Conservation (phyloP, 2,113 vertebrate genomes). For the Labeo rohita region DNA sequence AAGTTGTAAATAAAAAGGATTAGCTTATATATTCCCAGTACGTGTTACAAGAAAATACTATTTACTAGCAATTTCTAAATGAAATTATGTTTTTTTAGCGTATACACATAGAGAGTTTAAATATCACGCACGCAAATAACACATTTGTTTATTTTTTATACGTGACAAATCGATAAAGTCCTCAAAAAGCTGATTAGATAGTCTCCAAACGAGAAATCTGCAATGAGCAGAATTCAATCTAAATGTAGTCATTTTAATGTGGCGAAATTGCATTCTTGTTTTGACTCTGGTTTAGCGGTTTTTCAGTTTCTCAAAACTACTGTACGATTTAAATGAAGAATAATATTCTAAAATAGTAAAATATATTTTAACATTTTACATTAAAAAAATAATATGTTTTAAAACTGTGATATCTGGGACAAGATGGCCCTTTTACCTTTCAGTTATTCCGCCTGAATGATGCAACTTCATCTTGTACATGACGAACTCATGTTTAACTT, state of each 20-base stretch:
- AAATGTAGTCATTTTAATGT: background rate
- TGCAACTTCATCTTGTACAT: background rate
- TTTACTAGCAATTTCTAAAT: background rate
- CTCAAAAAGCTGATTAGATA: background rate
- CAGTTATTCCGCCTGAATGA: background rate
- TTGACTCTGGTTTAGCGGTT: background rate
- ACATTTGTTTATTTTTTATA: no score
- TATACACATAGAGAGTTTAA: background rate
- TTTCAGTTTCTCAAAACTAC: background rate
- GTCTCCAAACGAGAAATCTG: background rate
- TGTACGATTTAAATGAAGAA: no score
- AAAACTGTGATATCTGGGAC: background rate
- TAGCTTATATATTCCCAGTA: no score
- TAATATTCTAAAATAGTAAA: no score
- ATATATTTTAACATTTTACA: no score
- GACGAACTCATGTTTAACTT: background rate
- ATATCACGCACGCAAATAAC: background rate
- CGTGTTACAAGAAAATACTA: background rate
- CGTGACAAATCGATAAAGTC: background rate
- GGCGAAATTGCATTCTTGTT: background rate
- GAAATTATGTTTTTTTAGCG: background rate
- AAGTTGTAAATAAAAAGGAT: no score
- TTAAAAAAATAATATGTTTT: no score
- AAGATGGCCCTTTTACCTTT: background rate
- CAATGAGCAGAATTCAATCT: background rate